A percentile compares a stretch with the other conserved stretches of the same genome.
These are phyloP conservation scores for Conus ventricosus DNA, from an alignment of 1,140 invertebrate species.

Conservation along the genomic window DNA sequence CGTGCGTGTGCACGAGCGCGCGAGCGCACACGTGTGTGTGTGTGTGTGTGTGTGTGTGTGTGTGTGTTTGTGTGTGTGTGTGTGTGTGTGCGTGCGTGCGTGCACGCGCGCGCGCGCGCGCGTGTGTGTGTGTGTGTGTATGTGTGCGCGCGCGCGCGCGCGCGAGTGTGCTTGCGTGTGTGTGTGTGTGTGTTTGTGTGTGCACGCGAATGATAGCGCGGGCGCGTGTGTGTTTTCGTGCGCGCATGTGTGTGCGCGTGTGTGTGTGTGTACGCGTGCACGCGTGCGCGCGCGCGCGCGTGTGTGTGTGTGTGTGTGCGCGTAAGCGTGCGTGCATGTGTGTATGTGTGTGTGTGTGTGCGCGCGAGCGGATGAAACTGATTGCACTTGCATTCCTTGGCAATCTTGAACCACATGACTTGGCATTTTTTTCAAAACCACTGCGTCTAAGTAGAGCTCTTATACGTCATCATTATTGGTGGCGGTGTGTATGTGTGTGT, in stretches of 20 bases:
- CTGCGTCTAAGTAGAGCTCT: too few species aligned
- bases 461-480: too few species aligned
- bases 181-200: too few species aligned
- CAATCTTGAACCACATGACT: too few species aligned
- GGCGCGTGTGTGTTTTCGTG: too few species aligned
- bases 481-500: too few species aligned
- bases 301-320: too few species aligned
- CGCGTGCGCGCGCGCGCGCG: not conserved
- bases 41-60: constrained; percentile 10
- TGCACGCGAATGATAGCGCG: not conserved
- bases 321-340: not conserved
- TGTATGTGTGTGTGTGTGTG: not conserved
- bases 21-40: not conserved
- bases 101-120: not conserved
- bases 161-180: too few species aligned
- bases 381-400: too few species aligned
- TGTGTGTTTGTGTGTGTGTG: not conserved
- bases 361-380: not conserved
- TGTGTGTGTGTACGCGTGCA: not conserved
- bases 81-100: not conserved
- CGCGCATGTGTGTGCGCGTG: not conserved
- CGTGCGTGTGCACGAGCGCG: not conserved
- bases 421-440: too few species aligned
- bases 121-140: not conserved
- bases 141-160: not conserved